phyloP scores from a whole-genome alignment of 2,113 vertebrate species.

The Rattus rattus region DNA sequence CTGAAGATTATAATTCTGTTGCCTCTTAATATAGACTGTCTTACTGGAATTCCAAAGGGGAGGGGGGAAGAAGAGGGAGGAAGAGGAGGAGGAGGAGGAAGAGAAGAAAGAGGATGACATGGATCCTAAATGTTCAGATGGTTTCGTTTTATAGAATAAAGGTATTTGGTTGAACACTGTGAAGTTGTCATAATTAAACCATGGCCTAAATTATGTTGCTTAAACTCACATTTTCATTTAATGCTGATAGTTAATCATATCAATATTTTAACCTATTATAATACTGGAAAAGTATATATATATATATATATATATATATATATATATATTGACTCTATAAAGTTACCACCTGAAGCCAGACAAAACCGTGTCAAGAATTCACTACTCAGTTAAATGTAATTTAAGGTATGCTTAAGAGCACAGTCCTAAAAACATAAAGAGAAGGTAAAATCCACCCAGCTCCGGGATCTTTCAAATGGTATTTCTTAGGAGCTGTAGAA shows the following conservation, averaged over 20 bases:
- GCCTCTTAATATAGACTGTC: not conserved
- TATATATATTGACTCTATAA: not conserved
- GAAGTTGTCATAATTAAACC: not conserved
- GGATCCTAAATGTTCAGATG: not conserved
- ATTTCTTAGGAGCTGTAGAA: not conserved
- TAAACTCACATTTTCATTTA: not conserved
- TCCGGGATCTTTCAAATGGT: slow-evolving; percentile 10
- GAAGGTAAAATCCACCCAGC: not conserved
- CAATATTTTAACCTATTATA: not conserved
- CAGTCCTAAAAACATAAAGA: not conserved
- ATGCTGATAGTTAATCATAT: slow-evolving; percentile 11
- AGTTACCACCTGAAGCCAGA: not conserved
- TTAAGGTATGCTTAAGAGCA: not conserved
- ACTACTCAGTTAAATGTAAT: not conserved
- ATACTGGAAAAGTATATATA: not conserved
- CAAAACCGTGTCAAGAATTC: not conserved
- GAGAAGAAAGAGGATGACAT: not conserved
- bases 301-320: too few relatives aligned
- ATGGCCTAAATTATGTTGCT: not conserved
- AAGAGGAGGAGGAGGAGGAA: not conserved
- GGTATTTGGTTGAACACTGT: not conserved
- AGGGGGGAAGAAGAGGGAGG: too few relatives aligned
- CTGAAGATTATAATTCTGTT: not conserved
- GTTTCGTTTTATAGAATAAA: not conserved
- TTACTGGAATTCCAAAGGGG: not conserved